Conservation (phyloP, 2,113 vertebrate species). For the Anthoscopus minutus region DNA sequence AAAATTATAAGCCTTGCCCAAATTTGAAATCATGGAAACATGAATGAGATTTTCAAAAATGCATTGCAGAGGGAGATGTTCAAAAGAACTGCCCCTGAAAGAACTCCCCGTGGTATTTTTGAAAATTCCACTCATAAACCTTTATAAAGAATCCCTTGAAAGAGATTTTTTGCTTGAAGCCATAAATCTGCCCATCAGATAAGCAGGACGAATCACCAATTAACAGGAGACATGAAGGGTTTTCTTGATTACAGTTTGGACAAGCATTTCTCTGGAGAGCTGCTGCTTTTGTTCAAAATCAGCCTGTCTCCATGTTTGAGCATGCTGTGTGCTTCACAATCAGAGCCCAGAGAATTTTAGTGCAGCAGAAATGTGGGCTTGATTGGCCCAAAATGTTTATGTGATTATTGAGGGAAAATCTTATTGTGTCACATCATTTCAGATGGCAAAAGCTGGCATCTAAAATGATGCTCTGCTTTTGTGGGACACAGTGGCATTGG, state of each 20-base stretch:
- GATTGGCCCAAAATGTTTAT: not conserved
- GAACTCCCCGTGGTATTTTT: not conserved
- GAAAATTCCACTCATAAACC: constrained; percentile 32
- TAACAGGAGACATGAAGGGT: constrained; percentile 32
- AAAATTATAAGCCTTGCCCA: not conserved
- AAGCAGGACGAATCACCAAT: constrained; percentile 29
- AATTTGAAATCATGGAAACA: not conserved
- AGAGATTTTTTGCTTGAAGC: constrained; percentile 39
- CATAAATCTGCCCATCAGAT: constrained; percentile 26
- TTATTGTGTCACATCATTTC: not conserved
- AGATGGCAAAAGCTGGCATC: not conserved
- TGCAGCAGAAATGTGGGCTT: not conserved
- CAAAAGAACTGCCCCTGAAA: not conserved
- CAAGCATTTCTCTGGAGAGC: constrained; percentile 38
- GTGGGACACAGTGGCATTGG: not conserved
- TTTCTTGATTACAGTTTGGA: constrained; percentile 29
- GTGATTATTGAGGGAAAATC: not conserved
- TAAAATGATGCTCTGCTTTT: not conserved
- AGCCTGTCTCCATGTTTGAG: not conserved
- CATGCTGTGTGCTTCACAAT: not conserved
- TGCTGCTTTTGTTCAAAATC: constrained; percentile 16
- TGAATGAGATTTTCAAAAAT: not conserved
- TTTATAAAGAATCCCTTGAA: constrained; percentile 42
- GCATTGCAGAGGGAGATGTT: not conserved
- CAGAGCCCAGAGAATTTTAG: not conserved